phyloP scores from a whole-genome alignment of 2,113 vertebrate genomes.

The Oryzias woworae region DNA sequence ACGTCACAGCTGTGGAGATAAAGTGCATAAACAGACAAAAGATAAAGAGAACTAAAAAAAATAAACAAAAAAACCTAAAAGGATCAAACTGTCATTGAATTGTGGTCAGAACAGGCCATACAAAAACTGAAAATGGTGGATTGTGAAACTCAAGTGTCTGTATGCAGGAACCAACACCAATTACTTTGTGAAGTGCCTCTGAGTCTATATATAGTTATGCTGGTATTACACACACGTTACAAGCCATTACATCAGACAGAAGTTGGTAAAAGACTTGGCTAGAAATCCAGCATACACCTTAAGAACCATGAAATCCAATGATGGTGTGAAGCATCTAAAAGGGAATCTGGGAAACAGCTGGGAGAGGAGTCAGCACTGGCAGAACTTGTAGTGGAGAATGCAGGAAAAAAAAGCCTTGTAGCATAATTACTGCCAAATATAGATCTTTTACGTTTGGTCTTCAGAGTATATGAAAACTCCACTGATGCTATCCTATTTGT shows the following conservation, averaged over 20 bases:
- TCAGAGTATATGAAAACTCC: slow-evolving; percentile 2
- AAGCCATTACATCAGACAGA: slow-evolving; percentile 64
- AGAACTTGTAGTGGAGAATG: neutral
- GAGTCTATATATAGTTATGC: slow-evolving; percentile 58
- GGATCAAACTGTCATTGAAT: too few relatives aligned
- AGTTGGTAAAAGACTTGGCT: slow-evolving; percentile 49
- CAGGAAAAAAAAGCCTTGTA: neutral
- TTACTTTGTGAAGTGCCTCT: slow-evolving; percentile 33
- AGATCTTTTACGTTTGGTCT: neutral
- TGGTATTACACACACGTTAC: slow-evolving; percentile 56
- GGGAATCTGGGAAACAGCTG: slow-evolving; percentile 5
- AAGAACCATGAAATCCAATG: slow-evolving; percentile 24
- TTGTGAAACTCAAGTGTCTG: too few relatives aligned
- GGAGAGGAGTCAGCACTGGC: neutral
- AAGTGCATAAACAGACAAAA: slow-evolving; percentile 18
- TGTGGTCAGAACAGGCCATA: too few relatives aligned
- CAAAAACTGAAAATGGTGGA: too few relatives aligned
- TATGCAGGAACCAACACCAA: slow-evolving; percentile 16
- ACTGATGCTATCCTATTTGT: neutral
- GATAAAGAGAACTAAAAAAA: slow-evolving; percentile 31
- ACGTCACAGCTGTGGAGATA: slow-evolving; percentile 4
- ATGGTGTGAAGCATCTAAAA: slow-evolving; percentile 9
- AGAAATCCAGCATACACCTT: slow-evolving; percentile 21
- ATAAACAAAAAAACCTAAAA: too few relatives aligned
- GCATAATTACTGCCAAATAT: neutral